These are phyloP conservation scores for Notospermus geniculatus DNA, from an alignment of 1,140 invertebrate species.

Conservation along the genomic window DNA sequence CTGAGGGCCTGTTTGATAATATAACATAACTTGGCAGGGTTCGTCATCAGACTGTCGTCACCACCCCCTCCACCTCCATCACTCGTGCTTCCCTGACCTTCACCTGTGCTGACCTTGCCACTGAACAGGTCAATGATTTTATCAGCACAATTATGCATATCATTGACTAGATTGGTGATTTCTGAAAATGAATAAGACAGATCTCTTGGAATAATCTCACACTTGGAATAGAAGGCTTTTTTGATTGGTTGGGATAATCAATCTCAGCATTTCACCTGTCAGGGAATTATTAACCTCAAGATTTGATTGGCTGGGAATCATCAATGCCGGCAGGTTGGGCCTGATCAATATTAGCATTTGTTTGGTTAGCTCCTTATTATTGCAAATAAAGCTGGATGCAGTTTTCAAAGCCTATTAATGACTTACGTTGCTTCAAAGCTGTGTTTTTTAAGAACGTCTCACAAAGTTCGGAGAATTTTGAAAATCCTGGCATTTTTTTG, in stretches of 20 bases:
- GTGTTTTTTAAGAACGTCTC: slow-evolving; percentile 64
- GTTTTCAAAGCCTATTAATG: not conserved
- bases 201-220: slow-evolving; percentile 14
- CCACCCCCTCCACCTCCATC: slow-evolving; percentile 20
- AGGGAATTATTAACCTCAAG: too few relatives aligned
- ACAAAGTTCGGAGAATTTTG: slow-evolving; percentile 61
- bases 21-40: slow-evolving; percentile 63
- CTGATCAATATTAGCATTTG: too few relatives aligned
- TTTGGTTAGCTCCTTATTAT: not conserved
- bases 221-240: too few relatives aligned
- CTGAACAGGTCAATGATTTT: slow-evolving; percentile 62
- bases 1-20: slow-evolving; percentile 63
- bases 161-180: slow-evolving; percentile 63
- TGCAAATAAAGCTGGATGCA: slow-evolving; percentile 1
- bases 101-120: slow-evolving; percentile 31
- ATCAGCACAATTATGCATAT: slow-evolving; percentile 63
- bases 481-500: slow-evolving; percentile 58
- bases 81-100: slow-evolving; percentile 8
- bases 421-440: slow-evolving; percentile 65
- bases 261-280: too few relatives aligned
- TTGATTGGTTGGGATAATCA: too few relatives aligned
- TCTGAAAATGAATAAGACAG: slow-evolving; percentile 55
- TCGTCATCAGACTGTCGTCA: slow-evolving; percentile 36
- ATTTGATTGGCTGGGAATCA: too few relatives aligned
- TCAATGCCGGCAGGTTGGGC: not conserved